phyloP scores from a whole-genome alignment of 2,888 invertebrate genomes.

The Tipula unca region DNA sequence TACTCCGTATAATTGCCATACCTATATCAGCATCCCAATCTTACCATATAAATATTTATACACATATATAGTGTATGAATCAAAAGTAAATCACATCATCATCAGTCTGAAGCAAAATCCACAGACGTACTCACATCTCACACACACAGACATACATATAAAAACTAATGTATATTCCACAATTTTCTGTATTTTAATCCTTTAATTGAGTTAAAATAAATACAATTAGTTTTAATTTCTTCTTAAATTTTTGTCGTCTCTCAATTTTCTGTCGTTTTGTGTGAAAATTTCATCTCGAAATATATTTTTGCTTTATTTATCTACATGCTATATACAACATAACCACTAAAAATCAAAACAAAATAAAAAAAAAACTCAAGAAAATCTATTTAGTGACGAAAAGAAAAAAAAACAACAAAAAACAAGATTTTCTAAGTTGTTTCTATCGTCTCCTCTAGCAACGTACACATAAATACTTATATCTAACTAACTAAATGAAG shows the following conservation, averaged over 20 bases:
- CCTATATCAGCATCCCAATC: background rate
- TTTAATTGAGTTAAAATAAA: constrained; percentile 8
- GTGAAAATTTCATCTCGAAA: background rate
- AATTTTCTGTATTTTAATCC: background rate
- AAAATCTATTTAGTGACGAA: background rate
- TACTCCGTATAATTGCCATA: background rate
- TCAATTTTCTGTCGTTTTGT: background rate
- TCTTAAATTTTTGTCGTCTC: background rate
- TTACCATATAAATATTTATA: background rate
- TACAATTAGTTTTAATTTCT: background rate
- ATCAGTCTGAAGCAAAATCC: background rate
- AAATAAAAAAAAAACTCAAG: background rate
- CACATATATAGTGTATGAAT: background rate
- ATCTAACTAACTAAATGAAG: background rate
- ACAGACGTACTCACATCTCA: background rate
- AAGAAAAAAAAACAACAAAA: background rate
- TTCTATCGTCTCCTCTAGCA: background rate
- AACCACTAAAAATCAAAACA: background rate
- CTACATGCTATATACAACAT: background rate
- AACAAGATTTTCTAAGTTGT: background rate
- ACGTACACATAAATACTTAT: background rate
- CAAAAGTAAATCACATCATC: background rate
- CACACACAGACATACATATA: background rate
- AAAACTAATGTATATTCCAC: background rate
- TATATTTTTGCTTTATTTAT: background rate